Percentiles rank a stretch among this genome's conserved stretches.
phyloP scores from a whole-genome alignment of 2,888 invertebrate genomes.

The Archips xylosteana region DNA sequence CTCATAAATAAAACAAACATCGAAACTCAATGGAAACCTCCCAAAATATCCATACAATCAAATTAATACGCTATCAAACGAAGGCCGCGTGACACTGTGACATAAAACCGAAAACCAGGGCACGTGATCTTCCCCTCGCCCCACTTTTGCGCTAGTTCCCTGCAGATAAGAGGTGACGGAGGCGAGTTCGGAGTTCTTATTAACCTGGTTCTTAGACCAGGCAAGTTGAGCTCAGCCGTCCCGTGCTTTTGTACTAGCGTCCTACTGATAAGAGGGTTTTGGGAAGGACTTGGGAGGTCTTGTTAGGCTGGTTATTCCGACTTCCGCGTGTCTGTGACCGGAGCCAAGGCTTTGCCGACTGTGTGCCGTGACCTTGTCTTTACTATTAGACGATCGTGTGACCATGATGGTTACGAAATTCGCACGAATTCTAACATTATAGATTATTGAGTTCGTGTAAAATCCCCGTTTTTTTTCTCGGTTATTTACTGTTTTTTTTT shows the following conservation, averaged over 20 bases:
- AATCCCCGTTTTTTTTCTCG: constrained; percentile 24
- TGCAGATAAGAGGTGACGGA: constrained; percentile 54
- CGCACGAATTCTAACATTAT: constrained; percentile 26
- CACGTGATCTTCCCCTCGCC: constrained; percentile 48
- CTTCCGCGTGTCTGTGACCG: constrained; percentile 81
- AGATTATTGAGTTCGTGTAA: background rate
- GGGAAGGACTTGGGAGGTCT: constrained; percentile 60
- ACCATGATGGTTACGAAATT: constrained; percentile 50
- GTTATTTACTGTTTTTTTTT: background rate
- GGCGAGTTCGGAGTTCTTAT: constrained; percentile 59
- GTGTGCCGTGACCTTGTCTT: constrained; percentile 74
- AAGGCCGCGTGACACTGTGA: constrained; percentile 72
- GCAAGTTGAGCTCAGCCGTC: constrained; percentile 48
- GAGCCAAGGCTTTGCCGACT: constrained; percentile 73
- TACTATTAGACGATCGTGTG: constrained; percentile 67
- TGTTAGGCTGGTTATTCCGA: constrained; percentile 59
- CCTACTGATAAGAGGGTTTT: constrained; percentile 53
- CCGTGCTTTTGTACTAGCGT: constrained; percentile 38
- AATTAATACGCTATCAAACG: constrained; percentile 48
- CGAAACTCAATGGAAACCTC: constrained; percentile 47
- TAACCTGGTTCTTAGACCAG: constrained; percentile 53
- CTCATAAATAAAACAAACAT: constrained; percentile 21
- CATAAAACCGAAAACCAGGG: constrained; percentile 68
- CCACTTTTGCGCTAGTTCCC: constrained; percentile 39
- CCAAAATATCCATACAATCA: constrained; percentile 68